Percentiles rank a stretch among this genome's conserved stretches.
These are phyloP conservation scores for Lota lota DNA, from an alignment of 2,113 vertebrate genomes.

Conservation along the genomic window DNA sequence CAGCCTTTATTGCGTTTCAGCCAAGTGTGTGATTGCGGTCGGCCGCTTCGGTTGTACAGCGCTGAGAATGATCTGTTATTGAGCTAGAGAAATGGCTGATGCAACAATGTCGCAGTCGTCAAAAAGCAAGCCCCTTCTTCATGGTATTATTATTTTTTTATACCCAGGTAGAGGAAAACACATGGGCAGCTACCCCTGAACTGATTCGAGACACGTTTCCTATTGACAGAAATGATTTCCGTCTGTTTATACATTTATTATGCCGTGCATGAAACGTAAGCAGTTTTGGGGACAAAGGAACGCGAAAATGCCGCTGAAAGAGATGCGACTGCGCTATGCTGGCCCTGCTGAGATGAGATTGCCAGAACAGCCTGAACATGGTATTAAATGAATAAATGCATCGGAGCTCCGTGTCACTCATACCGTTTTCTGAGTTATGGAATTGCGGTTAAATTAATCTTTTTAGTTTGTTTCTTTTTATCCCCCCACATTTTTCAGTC, in stretches of 20 bases:
- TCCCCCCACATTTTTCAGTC: slow-evolving; percentile 7
- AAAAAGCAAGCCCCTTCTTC: slow-evolving; percentile 25
- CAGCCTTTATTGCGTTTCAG: slow-evolving; percentile 36
- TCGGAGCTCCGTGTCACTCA: slow-evolving; percentile 43
- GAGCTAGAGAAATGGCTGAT: slow-evolving; percentile 23
- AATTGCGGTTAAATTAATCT: slow-evolving; percentile 21
- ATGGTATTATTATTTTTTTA: slow-evolving; percentile 10
- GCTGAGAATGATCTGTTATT: slow-evolving; percentile 26
- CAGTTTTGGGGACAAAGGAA: slow-evolving; percentile 33
- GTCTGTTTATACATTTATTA: slow-evolving; percentile 51
- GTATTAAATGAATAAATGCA: slow-evolving; percentile 73
- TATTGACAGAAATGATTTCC: slow-evolving; percentile 37
- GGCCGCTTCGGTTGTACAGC: slow-evolving; percentile 7
- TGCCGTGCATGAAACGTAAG: slow-evolving; percentile 50
- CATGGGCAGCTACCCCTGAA: not conserved
- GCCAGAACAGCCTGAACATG: slow-evolving; percentile 24
- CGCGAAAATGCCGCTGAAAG: slow-evolving; percentile 9
- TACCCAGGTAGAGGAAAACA: slow-evolving; percentile 18
- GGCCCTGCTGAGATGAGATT: slow-evolving; percentile 35
- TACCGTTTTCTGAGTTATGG: slow-evolving; percentile 21
- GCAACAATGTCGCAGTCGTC: slow-evolving; percentile 41
- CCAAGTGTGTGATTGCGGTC: slow-evolving; percentile 46
- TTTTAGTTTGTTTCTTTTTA: not conserved
- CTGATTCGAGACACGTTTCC: slow-evolving; percentile 38
- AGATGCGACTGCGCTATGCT: not conserved